phyloP scores from a whole-genome alignment of 2,888 invertebrate genomes.

The Rotaria macrura region DNA sequence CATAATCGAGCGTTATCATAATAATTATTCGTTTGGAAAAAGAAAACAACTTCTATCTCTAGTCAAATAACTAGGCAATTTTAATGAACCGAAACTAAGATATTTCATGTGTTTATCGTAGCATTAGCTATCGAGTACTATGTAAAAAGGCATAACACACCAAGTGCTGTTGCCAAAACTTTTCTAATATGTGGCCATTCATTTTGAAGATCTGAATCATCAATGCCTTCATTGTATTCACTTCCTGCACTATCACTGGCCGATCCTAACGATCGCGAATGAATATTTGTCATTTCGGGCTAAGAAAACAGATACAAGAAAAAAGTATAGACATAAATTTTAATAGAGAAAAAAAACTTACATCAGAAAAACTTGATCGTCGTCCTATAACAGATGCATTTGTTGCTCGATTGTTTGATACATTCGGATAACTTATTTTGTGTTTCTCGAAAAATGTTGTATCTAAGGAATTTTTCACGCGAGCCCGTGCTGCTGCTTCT shows the following conservation, averaged over 20 bases:
- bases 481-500: slow-evolving; percentile 16
- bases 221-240: slow-evolving; percentile 25
- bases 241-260: slow-evolving; percentile 25
- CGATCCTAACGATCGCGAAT: not conserved
- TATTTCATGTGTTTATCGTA: too few species aligned
- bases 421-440: slow-evolving; percentile 5
- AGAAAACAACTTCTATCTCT: too few species aligned
- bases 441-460: slow-evolving; percentile 15
- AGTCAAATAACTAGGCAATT: too few species aligned
- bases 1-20: too few species aligned
- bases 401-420: not conserved
- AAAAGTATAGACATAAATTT: not conserved
- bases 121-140: too few species aligned
- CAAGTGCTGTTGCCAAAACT: slow-evolving; percentile 23
- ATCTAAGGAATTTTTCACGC: slow-evolving; percentile 1
- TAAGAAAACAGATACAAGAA: not conserved
- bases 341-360: not conserved
- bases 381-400: not conserved
- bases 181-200: slow-evolving; percentile 21
- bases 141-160: not conserved
- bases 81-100: too few species aligned
- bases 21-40: too few species aligned
- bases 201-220: not conserved
- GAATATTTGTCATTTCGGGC: not conserved
- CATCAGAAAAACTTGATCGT: not conserved